Evolutionary conservation across 1,140 invertebrate species (phyloP), one percentile per base, ranked within the genome.

Genomic region (Kradibia gibbosae): DNA sequence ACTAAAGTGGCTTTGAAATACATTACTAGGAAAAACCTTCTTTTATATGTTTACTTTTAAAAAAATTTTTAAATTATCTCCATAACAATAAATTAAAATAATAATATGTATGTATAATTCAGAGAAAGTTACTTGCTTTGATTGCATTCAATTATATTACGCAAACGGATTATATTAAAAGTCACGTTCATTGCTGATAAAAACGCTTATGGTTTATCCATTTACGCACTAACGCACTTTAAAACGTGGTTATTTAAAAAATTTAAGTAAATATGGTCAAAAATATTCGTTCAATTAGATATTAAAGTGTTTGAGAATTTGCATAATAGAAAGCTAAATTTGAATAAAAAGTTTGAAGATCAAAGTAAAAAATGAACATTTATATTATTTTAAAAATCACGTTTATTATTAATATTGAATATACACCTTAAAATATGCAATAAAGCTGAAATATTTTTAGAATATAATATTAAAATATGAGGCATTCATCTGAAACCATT

Each of bases 351-450:
- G 28, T 17, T 22, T 8, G 13, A 65, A 0, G 34, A 36, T 65
- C 31, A 22, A 17, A 65, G 28, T 4, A 34, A 36, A 36, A 36
- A 20, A 3, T 20, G 22, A 11, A 36, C 62, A 65, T 67, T 10
- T 39, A 39, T 20, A 39, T 67, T 67, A 39, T 67, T 67, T n/a
- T 39, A 67, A 67, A 67, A 39, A 36, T 67, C 62, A 67, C 62
- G 62, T 39, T 67, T 67, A 67, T 67, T 67, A 67, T 67, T 67
- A 67, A 67, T 10, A 65, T 65, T 28, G 1, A 28, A 39, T 22
- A 67, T 7, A 67, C 22, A 67, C 39, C 28, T 67, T n/a, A 22
- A 39, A 67, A n/a, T 67, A 67, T 39, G n/a, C 39, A 67, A 67
- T 67, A 28, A 60, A 28, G 15, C 22, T 10, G 0, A 65, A 20